A percentile compares a stretch with the other conserved stretches of the same genome.
Conservation (phyloP, 64 coral and sea anemone genomes). For the Pocillopora verrucosa region DNA sequence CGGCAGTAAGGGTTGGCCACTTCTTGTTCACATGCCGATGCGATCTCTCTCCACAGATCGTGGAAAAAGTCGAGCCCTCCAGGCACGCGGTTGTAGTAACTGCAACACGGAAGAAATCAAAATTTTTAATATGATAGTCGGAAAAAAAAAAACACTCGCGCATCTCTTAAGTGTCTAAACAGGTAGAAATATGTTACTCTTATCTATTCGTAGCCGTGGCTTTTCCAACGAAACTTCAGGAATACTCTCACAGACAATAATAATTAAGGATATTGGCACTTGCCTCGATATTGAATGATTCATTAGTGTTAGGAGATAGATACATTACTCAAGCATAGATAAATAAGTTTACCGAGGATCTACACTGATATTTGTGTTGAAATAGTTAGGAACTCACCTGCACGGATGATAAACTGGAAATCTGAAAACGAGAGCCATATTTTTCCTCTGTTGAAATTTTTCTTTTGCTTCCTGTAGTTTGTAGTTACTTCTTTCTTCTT, state of each 20-base stretch:
- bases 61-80: not conserved
- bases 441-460: not conserved
- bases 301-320: too few relatives aligned
- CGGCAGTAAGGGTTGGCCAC: not conserved
- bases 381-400: not conserved
- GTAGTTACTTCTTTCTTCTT: not conserved
- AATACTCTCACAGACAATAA: too few relatives aligned
- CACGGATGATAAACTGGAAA: slow-evolving; percentile 18
- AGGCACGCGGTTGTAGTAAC: not conserved
- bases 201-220: too few relatives aligned
- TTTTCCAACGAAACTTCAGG: too few relatives aligned
- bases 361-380: not conserved
- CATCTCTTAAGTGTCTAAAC: too few relatives aligned
- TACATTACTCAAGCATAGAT: too few relatives aligned
- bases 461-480: not conserved
- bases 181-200: too few relatives aligned
- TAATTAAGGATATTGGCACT: too few relatives aligned
- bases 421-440: slow-evolving; percentile 38
- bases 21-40: not conserved
- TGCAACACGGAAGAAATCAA: not conserved
- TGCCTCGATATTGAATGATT: too few relatives aligned
- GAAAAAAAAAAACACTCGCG: too few relatives aligned
- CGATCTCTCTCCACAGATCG: not conserved
- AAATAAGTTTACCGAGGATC: too few relatives aligned
- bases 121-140: not conserved